Base-by-base conservation (phyloP, 2,888 invertebrate species). In the Dexiosoma caninum region DNA sequence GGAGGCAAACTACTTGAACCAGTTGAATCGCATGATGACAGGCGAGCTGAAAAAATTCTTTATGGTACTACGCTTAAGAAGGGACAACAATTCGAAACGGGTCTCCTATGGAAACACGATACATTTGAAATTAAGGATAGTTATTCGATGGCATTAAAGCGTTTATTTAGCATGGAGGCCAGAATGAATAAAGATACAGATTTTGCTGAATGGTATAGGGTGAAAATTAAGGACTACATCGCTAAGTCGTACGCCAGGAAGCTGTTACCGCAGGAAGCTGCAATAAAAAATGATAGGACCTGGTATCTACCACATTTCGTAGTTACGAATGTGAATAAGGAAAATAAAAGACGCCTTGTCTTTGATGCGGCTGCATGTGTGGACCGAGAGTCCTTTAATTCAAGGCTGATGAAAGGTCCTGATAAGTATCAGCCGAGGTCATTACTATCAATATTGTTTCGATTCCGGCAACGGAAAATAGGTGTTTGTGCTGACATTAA, bases 401-500 rank as follows among this genome's bases (percentile, higher is more conserved):
- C 76, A 5, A 53, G 57, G 42, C 46, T 81, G 30, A 44, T 76
- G 37, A 70, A 66, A 32, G 82, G 72, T 1, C 82, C 77, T 14
- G 19, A n/a, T 12, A 66, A 64, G 7, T 79, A 79, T 40, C 74
- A 81, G 35, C 75, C 82, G 0, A 74, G 76, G 12, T 64, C 71
- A 35, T 37, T 81, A 10, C 21, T 81, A 23, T 40, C 75, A 10
- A 70, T 83, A 19, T 49, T 81, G 30, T 79, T 81, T 57, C 66
- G 75, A 53, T 80, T 77, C 30, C 78, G 78, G 0, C 80, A 80
- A 62, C 35, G 72, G 2, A 40, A 76, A 57, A 72, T 80, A 42
- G 78, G 76, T 1, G 77, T 81, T 19, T 76, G 77, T 23, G 79
- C 70, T 8, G 79, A 82, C 14, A 79, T 82, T 9, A 71, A 51